Percentiles rank a stretch among this genome's conserved stretches.
Evolutionary conservation across 2,888 invertebrate genomes (phyloP).

Genomic region (Orthonychiurus folsomi): DNA sequence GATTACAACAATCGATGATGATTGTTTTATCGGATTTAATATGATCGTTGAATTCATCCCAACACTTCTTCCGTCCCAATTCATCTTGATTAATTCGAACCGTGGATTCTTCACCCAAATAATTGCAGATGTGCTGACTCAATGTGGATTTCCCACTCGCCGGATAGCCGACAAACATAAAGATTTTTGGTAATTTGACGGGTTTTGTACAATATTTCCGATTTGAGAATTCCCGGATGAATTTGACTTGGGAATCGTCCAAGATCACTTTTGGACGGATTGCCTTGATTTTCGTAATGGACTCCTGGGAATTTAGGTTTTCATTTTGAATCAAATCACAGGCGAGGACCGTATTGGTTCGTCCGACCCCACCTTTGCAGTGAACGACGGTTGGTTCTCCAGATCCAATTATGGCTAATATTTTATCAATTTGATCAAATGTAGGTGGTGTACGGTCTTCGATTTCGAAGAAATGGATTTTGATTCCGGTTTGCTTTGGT

Average conservation of each 20-base stretch:
- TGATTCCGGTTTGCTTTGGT: neutral
- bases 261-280: neutral
- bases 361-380: neutral
- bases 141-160: neutral
- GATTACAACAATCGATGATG: neutral
- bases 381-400: neutral
- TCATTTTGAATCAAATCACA: neutral
- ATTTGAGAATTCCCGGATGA: neutral
- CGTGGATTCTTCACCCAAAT: neutral
- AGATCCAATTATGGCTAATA: neutral
- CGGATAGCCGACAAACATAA: neutral
- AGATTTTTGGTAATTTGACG: neutral
- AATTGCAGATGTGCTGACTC: neutral
- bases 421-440: neutral
- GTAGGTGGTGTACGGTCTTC: neutral
- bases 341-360: neutral
- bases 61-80: neutral
- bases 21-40: neutral
- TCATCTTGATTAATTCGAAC: neutral
- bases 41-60: neutral
- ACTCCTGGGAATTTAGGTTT: neutral
- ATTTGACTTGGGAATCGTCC: neutral
- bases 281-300: neutral
- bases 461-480: neutral
- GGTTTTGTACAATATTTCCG: neutral